Conservation (phyloP, 2,797 vertebrate genomes). For the Pangasius mekongensis region DNA sequence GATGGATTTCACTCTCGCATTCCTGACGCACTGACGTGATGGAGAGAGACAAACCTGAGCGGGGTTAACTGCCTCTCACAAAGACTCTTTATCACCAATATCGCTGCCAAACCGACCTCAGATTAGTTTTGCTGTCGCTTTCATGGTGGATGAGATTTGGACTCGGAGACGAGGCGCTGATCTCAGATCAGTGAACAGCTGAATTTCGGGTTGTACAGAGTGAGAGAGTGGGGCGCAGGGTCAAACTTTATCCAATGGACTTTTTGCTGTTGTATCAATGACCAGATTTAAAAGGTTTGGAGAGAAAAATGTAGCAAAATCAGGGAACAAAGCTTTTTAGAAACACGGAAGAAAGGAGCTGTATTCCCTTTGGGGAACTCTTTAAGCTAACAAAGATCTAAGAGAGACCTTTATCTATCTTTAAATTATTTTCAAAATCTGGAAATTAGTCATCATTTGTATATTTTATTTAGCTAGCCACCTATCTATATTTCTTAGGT, state of each 20-base stretch:
- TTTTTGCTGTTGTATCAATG: conserved; percentile 21
- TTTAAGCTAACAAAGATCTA: not conserved
- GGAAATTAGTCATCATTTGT: not conserved
- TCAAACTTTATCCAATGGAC: conserved; percentile 34
- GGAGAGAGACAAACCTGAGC: conserved; percentile 31
- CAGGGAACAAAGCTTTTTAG: not conserved
- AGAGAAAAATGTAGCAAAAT: not conserved
- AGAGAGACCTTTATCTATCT: not conserved
- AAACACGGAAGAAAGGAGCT: not conserved
- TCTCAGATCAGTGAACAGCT: not conserved
- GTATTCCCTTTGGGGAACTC: not conserved
- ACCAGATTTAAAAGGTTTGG: not conserved
- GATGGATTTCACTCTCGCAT: not conserved
- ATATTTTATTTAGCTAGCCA: not conserved
- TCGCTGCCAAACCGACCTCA: not conserved
- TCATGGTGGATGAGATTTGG: not conserved
- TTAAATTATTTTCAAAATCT: not conserved
- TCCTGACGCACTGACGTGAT: conserved; percentile 8
- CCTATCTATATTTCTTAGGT: not conserved
- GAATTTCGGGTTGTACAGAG: no score
- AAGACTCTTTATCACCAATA: not conserved
- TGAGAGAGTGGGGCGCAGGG: not conserved
- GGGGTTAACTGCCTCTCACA: not conserved
- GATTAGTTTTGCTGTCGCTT: not conserved
- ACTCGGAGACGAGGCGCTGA: not conserved